Evolutionary conservation across 2,797 vertebrate species (phyloP), one percentile per base, ranked within the genome.

Genomic region (Emydoidea blandingii): DNA sequence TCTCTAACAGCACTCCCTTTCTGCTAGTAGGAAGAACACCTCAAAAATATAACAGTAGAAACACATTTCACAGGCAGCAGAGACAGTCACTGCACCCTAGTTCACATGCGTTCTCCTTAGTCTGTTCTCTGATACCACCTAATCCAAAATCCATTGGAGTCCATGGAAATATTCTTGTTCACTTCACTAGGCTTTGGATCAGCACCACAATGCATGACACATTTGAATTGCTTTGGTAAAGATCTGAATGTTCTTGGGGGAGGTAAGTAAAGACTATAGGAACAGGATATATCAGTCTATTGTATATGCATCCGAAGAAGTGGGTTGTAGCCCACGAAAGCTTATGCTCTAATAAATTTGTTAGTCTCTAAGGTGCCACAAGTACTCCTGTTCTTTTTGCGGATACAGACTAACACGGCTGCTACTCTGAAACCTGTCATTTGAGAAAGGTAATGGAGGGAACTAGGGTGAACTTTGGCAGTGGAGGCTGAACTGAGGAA

Each of bases 401-500:
- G n/a, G n/a, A n/a, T n/a, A n/a, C n/a, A n/a, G n/a, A n/a, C n/a
- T n/a, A n/a, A n/a, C n/a, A n/a, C n/a, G n/a, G n/a, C n/a, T n/a
- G n/a, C n/a, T n/a, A n/a, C n/a, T n/a, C n/a, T n/a, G n/a, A n/a
- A n/a, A n/a, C n/a, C n/a, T n/a, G n/a, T n/a, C n/a, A 52, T 1
- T 10, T 8, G 79, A 59, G 14, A 92, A 41, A 87, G 59, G 1
- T 72, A 50, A 93, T 59, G 59, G 65, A 8, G 81, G 74, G 31
- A 29, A 2, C 0, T 53, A 82, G 94, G 81, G 8, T 85, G 85
- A 89, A n/a, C 78, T 57, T 0, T 0, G 86, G 52, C 6, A 94
- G 29, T 79, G 52, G 7, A 29, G 89, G 83, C 41, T 97, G 50
- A 54, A 85, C 78, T 47, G 57, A 90, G 81, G 50, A 92, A 49